These are phyloP conservation scores for Crypturellus tataupa DNA, from an alignment of 2,797 vertebrate genomes.

Conservation along the genomic window DNA sequence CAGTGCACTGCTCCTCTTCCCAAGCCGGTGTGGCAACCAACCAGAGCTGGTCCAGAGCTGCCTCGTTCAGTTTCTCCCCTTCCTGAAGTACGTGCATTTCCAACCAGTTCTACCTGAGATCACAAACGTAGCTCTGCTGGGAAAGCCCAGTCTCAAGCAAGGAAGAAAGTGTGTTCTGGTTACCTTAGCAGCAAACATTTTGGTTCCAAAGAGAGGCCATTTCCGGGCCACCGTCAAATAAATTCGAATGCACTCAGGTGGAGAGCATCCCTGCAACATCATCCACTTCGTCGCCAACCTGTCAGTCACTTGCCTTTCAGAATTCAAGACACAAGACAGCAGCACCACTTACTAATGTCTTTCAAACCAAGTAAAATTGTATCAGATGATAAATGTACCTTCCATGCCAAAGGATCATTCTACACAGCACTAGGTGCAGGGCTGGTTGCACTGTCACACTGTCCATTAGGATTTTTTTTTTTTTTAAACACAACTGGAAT, in stretches of 20 bases:
- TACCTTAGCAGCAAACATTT: constrained; percentile 94
- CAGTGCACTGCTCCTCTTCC: background rate
- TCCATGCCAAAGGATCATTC: background rate
- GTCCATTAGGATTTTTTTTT: background rate
- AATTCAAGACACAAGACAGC: constrained; percentile 25
- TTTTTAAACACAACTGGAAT: background rate
- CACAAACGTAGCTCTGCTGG: background rate
- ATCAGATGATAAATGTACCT: background rate
- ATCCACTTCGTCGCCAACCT: constrained; percentile 90
- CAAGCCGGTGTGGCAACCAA: background rate
- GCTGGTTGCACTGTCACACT: background rate
- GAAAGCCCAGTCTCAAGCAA: background rate
- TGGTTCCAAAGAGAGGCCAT: constrained; percentile 95
- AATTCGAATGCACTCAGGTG: constrained; percentile 91
- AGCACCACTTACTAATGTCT: background rate
- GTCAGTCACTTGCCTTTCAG: constrained; percentile 87
- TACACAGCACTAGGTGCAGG: background rate
- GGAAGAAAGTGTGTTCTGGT: background rate
- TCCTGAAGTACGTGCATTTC: background rate
- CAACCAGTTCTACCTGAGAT: background rate
- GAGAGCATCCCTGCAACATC: constrained; percentile 88
- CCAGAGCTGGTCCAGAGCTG: background rate
- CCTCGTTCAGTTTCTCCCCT: background rate
- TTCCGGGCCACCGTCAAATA: constrained; percentile 94
- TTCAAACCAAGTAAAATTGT: background rate